Evolutionary conservation across 2,888 invertebrate species (phyloP), one percentile per base, ranked within the genome.

Genomic region (Drosophila pegasa): DNA sequence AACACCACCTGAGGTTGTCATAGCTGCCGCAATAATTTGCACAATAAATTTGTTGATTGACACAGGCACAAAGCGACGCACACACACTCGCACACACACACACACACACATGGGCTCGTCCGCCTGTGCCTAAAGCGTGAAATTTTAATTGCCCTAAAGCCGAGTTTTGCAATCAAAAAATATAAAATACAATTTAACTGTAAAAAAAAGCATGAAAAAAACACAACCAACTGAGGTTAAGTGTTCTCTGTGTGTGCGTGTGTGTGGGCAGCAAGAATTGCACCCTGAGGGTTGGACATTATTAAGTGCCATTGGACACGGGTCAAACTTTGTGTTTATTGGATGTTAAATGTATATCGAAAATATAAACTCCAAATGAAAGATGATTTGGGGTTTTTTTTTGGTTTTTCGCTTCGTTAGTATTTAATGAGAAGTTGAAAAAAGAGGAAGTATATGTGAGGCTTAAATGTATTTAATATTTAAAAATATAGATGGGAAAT

Each of bases 141-240:
- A 87, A 83, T 81, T 87, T 84, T 81, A 81, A 83, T 83, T 87
- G 85, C 78, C 82, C 68, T 55, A 77, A 75, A 69, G 74, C 62
- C 74, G 62, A 66, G 60, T 48, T 66, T 47, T 47, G 20, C 73
- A 64, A 63, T 75, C 71, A 65, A 63, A 60, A 62, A 67, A 58
- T 40, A 57, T 33, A 71, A 74, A 63, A 63, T 48, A 54, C 40
- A 45, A 25, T 8, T 35, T 55, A 45, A 31, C 33, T 59, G 45
- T 27, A 54, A 45, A 57, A 50, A 62, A 52, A 31, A 29, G 9
- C 10, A 22, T 50, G 50, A 52, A 37, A 35, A 45, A 47, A n/a
- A n/a, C n/a, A 38, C n/a, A 18, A 58, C 54, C 54, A 70, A 69
- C 60, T 50, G 50, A 57, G 75, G 63, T 56, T 48, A 74, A 74